Conservation (phyloP, 1,140 invertebrate genomes). For the Pseudomyrmex pallidus region DNA sequence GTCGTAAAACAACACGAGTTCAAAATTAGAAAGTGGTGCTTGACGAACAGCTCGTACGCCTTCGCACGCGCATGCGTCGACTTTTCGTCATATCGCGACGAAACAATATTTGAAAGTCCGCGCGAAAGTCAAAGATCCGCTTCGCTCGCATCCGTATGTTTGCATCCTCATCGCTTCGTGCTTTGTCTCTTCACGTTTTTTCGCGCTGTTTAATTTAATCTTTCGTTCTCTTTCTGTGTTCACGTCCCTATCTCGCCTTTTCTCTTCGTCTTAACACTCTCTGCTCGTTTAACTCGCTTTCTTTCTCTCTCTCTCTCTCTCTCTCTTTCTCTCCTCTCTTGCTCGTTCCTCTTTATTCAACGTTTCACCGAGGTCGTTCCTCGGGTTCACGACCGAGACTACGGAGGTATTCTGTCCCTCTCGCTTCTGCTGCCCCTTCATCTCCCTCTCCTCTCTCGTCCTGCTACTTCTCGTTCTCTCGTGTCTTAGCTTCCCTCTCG, state of each 20-base stretch:
- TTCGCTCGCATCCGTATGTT: background rate
- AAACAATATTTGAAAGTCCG: conserved; percentile 67
- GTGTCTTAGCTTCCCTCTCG: conserved; percentile 56
- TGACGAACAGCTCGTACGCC: conserved; percentile 49
- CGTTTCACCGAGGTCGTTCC: conserved; percentile 74
- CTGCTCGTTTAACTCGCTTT: conserved; percentile 36
- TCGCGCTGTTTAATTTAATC: conserved; percentile 75
- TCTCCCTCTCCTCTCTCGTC: conserved; percentile 6
- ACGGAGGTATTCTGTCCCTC: conserved; percentile 40
- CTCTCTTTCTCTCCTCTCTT: background rate
- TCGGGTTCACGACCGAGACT: conserved; percentile 81
- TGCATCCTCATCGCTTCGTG: background rate
- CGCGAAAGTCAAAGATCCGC: conserved; percentile 44
- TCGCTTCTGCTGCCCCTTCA: conserved; percentile 10
- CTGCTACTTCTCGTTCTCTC: conserved; percentile 31
- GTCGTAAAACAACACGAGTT: conserved; percentile 51
- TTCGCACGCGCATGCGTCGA: conserved; percentile 17
- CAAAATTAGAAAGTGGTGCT: conserved; percentile 71
- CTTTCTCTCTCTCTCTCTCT: background rate
- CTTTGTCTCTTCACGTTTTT: conserved; percentile 61
- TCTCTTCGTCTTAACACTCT: conserved; percentile 22
- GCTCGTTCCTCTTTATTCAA: conserved; percentile 44
- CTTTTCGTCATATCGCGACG: conserved; percentile 24
- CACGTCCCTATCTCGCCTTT: background rate
- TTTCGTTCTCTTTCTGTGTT: conserved; percentile 5